These are phyloP conservation scores for Hemichromis elongatus DNA, from an alignment of 2,113 vertebrate species.

Conservation along the genomic window DNA sequence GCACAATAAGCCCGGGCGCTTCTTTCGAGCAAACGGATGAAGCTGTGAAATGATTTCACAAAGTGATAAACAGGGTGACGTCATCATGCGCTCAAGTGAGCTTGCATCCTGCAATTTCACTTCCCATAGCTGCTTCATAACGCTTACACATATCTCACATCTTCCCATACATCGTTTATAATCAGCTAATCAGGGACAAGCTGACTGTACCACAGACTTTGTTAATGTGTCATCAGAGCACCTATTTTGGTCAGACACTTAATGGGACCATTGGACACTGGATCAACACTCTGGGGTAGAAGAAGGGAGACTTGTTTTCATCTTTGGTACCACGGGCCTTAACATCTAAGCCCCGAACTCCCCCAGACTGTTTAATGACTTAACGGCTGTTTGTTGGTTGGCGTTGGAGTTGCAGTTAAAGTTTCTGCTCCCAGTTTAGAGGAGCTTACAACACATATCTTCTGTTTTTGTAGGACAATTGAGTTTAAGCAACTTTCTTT, in stretches of 20 bases:
- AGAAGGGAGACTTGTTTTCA: neutral
- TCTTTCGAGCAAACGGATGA: neutral
- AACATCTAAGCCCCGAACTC: neutral
- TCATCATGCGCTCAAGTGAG: neutral
- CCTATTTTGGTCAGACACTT: neutral
- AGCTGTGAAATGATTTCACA: neutral
- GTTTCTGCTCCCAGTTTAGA: neutral
- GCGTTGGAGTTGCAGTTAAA: neutral
- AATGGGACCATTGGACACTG: neutral
- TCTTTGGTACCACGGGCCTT: constrained; percentile 18
- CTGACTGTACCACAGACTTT: neutral
- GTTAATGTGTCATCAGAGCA: neutral
- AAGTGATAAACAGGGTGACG: neutral
- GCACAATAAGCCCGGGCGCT: neutral
- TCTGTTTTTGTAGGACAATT: neutral
- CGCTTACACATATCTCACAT: neutral
- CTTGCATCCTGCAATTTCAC: neutral
- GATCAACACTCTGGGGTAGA: neutral
- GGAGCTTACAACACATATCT: neutral
- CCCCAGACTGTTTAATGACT: constrained; percentile 10
- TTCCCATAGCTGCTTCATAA: neutral
- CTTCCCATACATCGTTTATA: neutral
- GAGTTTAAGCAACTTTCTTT: neutral
- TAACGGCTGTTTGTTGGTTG: neutral
- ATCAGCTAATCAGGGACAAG: neutral